Conservation (phyloP, 2,113 vertebrate species). For the Zosterops japonicus region DNA sequence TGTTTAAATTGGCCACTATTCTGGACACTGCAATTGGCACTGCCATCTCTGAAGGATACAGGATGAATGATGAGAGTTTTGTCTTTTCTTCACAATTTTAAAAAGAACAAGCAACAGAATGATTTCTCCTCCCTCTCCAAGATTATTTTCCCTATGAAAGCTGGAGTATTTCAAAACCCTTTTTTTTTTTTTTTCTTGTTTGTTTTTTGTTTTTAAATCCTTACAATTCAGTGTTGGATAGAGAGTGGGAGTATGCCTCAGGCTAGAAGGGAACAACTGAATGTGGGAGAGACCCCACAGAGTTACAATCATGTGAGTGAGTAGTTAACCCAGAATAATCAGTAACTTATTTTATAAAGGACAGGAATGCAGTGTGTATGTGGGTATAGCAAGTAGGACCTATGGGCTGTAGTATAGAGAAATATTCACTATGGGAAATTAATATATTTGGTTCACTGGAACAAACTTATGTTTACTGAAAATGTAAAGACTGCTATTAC, state of each 20-base stretch:
- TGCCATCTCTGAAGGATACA: background rate
- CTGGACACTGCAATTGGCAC: background rate
- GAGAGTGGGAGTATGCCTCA: background rate
- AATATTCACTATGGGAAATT: background rate
- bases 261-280: background rate
- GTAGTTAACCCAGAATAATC: slow-evolving; percentile 1
- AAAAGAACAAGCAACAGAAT: background rate
- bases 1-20: background rate
- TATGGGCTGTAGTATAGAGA: background rate
- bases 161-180: background rate
- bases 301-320: background rate
- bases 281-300: background rate
- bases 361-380: background rate
- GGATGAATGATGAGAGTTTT: background rate
- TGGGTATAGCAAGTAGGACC: background rate
- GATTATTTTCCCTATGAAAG: background rate
- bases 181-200: background rate
- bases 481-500: background rate
- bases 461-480: background rate
- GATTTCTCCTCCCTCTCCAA: background rate
- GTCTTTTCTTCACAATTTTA: background rate
- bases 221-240: background rate
- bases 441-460: slow-evolving; percentile 26
- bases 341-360: background rate
- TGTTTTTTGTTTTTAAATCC: background rate